phyloP scores from a whole-genome alignment of 1,140 invertebrate genomes.

The Pinna nobilis region DNA sequence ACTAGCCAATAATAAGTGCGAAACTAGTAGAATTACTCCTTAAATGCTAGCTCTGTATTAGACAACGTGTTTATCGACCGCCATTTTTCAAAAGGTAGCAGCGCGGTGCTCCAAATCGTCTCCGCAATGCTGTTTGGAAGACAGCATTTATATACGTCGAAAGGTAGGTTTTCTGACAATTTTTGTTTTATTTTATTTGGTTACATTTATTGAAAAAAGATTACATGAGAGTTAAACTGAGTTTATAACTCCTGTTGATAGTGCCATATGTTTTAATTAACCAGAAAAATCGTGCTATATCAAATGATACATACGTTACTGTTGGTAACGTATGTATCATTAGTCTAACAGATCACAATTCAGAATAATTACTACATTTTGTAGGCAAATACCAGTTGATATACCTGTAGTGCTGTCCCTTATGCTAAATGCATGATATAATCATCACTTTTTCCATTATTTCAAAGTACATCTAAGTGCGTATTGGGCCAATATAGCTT shows the following conservation, averaged over 20 bases:
- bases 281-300: no score
- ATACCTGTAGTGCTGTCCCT: no score
- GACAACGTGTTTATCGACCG: background rate
- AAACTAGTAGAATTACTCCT: no score
- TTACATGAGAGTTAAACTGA: background rate
- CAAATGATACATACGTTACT: background rate
- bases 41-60: background rate
- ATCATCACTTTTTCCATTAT: no score
- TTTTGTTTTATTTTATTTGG: background rate
- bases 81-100: no score
- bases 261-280: background rate
- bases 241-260: background rate
- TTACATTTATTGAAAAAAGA: background rate
- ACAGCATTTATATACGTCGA: background rate
- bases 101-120: background rate
- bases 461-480: no score
- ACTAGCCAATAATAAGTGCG: background rate
- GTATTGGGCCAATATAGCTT: no score
- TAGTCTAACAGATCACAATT: no score
- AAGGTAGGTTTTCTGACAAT: background rate
- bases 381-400: no score
- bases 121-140: background rate
- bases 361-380: no score
- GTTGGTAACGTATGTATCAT: constrained; percentile 1
- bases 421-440: no score